Evolutionary conservation across 2,113 vertebrate genomes (phyloP).

Genomic region (Pipra filicauda): DNA sequence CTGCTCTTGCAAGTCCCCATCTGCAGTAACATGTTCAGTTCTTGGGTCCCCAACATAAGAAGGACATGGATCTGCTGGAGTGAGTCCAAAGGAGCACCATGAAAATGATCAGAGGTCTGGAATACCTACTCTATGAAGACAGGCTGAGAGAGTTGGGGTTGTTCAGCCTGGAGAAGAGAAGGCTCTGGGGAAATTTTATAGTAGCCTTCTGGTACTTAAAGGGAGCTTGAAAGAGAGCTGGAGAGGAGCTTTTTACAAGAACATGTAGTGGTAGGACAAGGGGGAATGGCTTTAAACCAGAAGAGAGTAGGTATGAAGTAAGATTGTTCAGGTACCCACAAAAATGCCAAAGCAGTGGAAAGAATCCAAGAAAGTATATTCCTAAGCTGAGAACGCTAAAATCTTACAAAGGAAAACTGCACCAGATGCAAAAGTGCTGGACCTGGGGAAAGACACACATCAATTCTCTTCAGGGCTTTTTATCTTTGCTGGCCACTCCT

Average conservation of each 20-base stretch:
- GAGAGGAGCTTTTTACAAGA: not conserved
- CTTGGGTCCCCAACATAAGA: not conserved
- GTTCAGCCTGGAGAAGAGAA: not conserved
- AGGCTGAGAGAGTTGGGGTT: not conserved
- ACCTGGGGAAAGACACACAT: not conserved
- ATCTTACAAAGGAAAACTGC: not conserved
- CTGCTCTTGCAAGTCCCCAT: not conserved
- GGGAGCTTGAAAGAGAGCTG: too few species aligned
- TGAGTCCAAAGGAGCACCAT: not conserved
- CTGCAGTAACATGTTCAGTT: not conserved
- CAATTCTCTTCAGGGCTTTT: too few species aligned
- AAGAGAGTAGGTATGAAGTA: not conserved
- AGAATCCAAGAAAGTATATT: not conserved
- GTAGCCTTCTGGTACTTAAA: not conserved
- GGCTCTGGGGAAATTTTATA: not conserved
- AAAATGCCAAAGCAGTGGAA: not conserved
- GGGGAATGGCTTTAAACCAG: not conserved
- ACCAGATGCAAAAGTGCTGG: not conserved
- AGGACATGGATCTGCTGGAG: not conserved
- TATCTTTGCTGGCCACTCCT: too few species aligned
- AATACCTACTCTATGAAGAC: not conserved
- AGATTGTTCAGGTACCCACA: not conserved
- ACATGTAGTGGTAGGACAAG: not conserved
- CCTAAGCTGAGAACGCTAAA: not conserved
- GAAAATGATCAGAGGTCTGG: not conserved